A percentile compares a stretch with the other conserved stretches of the same genome.
These are phyloP conservation scores for Cinclus cinclus DNA, from an alignment of 2,113 vertebrate species.

Conservation along the genomic window DNA sequence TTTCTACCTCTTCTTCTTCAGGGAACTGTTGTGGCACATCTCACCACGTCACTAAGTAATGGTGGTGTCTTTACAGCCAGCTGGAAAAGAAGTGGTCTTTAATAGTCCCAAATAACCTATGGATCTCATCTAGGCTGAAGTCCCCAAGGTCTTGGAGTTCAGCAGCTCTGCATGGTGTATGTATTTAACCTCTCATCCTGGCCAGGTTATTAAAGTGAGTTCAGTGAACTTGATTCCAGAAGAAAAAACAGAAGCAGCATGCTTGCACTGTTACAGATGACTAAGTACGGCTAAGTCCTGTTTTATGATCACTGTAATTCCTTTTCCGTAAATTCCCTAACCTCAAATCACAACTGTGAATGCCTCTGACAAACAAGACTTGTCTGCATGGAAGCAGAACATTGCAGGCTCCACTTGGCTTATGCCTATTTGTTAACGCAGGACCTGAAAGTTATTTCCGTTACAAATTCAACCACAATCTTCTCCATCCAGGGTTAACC, in stretches of 20 bases:
- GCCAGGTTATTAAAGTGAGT: constrained; percentile 28
- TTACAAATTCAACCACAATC: neutral
- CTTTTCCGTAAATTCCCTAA: constrained; percentile 42
- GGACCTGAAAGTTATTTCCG: neutral
- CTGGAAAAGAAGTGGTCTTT: neutral
- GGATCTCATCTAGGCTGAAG: neutral
- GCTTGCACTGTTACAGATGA: constrained; percentile 39
- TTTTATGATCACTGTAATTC: constrained; percentile 47
- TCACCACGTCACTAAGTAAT: neutral
- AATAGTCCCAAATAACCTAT: neutral
- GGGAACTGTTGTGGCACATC: neutral
- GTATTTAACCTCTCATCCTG: constrained; percentile 23
- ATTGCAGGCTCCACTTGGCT: neutral
- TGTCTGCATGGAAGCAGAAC: constrained; percentile 18
- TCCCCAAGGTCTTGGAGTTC: neutral
- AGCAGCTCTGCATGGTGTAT: neutral
- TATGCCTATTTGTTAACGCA: neutral
- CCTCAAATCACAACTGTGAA: constrained; percentile 25
- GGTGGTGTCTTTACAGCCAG: neutral
- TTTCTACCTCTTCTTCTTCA: constrained; percentile 48
- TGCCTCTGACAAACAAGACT: constrained; percentile 29
- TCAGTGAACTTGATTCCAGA: neutral
- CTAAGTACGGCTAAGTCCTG: neutral
- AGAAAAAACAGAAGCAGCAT: neutral
- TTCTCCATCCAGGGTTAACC: neutral